These are phyloP conservation scores for Gadus macrocephalus DNA, from an alignment of 2,113 vertebrate species.

Conservation along the genomic window DNA sequence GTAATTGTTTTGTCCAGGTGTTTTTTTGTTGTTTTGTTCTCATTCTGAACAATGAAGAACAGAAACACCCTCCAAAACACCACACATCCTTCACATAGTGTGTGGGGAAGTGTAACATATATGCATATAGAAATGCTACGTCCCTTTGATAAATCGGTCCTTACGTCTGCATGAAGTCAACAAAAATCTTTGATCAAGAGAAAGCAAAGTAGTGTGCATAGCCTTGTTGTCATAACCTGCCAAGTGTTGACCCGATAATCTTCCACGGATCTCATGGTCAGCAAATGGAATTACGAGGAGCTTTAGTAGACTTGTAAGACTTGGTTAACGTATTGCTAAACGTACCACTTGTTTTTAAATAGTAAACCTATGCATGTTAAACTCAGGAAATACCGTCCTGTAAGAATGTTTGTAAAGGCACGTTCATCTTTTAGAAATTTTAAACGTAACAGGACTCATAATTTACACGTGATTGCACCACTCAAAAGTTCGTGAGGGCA, in stretches of 20 bases:
- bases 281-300: conserved; percentile 52
- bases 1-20: conserved; percentile 51
- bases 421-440: too few relatives aligned
- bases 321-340: conserved; percentile 5
- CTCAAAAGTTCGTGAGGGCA: too few relatives aligned
- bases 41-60: conserved; percentile 19
- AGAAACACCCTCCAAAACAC: conserved; percentile 19
- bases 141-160: too few relatives aligned
- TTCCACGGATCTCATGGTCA: conserved; percentile 29
- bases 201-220: background rate
- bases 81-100: too few relatives aligned
- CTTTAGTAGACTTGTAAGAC: conserved; percentile 41
- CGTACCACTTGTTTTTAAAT: background rate
- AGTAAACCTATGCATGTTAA: too few relatives aligned
- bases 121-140: too few relatives aligned
- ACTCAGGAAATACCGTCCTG: background rate
- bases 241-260: conserved; percentile 2
- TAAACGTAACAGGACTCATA: too few relatives aligned
- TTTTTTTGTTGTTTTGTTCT: conserved; percentile 7
- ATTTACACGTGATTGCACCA: too few relatives aligned
- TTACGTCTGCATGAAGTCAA: too few relatives aligned
- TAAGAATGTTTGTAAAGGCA: too few relatives aligned
- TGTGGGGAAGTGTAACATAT: too few relatives aligned
- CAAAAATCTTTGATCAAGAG: too few relatives aligned
- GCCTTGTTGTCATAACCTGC: conserved; percentile 31